Evolutionary conservation across 2,888 invertebrate genomes (phyloP).

Genomic region (Harmothoe impar): DNA sequence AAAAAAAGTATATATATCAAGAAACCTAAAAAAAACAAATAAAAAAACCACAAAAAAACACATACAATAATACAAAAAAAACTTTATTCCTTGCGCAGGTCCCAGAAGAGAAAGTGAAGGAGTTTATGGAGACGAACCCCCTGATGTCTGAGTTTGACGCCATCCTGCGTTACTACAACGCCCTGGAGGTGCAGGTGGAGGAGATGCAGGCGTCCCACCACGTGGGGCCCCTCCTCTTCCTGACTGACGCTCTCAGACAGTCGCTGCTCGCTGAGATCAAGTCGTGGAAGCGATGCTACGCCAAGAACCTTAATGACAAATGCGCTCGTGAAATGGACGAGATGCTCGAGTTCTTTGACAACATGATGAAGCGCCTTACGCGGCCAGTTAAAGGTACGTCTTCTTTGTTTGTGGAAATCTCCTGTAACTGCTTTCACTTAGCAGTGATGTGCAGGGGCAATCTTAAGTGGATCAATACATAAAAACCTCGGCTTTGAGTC

Average conservation of each 20-base stretch:
- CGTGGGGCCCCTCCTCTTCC: slow-evolving; percentile 82
- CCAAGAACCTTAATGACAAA: slow-evolving; percentile 83
- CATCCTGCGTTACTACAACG: slow-evolving; percentile 83
- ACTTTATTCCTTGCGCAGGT: slow-evolving; percentile 72
- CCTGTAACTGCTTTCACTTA: too few species aligned
- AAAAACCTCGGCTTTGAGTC: too few species aligned
- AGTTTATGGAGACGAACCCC: slow-evolving; percentile 83
- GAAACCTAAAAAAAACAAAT: too few species aligned
- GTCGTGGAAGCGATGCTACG: slow-evolving; percentile 83
- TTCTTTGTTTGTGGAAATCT: too few species aligned
- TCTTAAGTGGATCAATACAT: too few species aligned
- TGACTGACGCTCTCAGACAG: slow-evolving; percentile 88
- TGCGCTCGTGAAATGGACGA: slow-evolving; percentile 83
- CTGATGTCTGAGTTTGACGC: slow-evolving; percentile 84
- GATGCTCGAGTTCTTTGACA: slow-evolving; percentile 93
- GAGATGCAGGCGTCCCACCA: slow-evolving; percentile 79
- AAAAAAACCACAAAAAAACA: too few species aligned
- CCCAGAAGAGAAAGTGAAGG: slow-evolving; percentile 83
- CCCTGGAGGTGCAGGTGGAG: slow-evolving; percentile 82
- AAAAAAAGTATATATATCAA: too few species aligned
- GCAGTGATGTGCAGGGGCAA: slow-evolving; percentile 77
- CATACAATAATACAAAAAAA: too few species aligned
- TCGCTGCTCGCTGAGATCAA: slow-evolving; percentile 88
- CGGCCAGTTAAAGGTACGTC: slow-evolving; percentile 86
- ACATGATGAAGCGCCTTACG: slow-evolving; percentile 94